Evolutionary conservation across 2,113 vertebrate species (phyloP).

Genomic region (Nyctibius bracteatus): DNA sequence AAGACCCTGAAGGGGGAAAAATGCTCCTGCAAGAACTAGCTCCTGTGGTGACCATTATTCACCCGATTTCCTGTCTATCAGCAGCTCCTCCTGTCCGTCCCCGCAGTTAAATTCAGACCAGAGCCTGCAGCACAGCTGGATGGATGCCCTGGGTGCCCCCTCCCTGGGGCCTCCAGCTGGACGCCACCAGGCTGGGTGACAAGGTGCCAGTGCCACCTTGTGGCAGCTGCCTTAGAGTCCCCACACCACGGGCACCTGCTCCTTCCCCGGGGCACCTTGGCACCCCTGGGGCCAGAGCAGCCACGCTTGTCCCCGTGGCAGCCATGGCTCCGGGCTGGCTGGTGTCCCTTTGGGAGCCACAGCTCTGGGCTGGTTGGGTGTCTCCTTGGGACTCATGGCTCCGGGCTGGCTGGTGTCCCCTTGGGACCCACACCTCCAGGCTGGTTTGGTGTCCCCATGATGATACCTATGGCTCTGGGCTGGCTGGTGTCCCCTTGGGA

Average conservation of each 20-base stretch:
- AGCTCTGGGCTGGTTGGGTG: not conserved
- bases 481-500: not conserved
- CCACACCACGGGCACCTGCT: accelerated
- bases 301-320: accelerated
- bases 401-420: not conserved
- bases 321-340: not conserved
- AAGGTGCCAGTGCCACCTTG: conserved; percentile 26
- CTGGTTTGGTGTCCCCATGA: not conserved
- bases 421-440: accelerated
- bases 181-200: not conserved
- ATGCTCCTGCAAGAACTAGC: not conserved
- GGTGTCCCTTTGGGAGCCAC: not conserved
- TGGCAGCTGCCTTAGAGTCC: not conserved
- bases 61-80: accelerated
- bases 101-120: accelerated
- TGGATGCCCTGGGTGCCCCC: too few relatives aligned
- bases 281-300: accelerated
- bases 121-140: not conserved
- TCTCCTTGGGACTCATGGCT: not conserved
- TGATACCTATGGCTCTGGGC: not conserved
- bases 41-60: not conserved
- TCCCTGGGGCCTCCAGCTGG: not conserved
- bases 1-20: not conserved
- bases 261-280: not conserved
- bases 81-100: not conserved